Percentiles rank a stretch among this genome's conserved stretches.
phyloP scores from a whole-genome alignment of 2,113 vertebrate genomes.

The Pachyramphus minor region DNA sequence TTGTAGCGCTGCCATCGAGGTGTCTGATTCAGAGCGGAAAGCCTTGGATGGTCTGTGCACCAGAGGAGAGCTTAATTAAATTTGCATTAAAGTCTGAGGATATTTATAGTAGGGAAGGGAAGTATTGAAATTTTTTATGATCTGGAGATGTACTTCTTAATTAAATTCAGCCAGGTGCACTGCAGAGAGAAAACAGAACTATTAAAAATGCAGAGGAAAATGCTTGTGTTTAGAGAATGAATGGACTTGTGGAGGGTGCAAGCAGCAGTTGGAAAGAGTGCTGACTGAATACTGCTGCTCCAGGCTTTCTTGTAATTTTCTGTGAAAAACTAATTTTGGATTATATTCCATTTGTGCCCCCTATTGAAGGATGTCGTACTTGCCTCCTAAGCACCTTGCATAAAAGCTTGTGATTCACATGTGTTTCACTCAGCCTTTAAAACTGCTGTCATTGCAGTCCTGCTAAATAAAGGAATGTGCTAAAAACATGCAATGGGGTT shows the following conservation, averaged over 20 bases:
- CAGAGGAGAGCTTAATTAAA: conserved; percentile 61
- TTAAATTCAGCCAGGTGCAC: conserved; percentile 53
- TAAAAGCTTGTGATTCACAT: neutral
- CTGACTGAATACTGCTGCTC: neutral
- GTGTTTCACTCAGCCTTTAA: neutral
- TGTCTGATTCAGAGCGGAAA: conserved; percentile 1
- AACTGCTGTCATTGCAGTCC: neutral
- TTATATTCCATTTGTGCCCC: conserved; percentile 45
- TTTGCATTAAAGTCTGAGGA: conserved; percentile 39
- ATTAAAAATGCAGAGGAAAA: conserved; percentile 14
- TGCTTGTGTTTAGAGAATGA: neutral
- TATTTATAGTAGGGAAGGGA: conserved; percentile 49
- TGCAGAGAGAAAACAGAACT: neutral
- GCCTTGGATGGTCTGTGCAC: neutral
- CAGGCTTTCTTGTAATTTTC: neutral
- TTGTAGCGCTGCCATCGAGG: neutral
- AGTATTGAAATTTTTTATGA: conserved; percentile 27
- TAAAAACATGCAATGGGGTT: neutral
- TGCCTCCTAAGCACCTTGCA: neutral
- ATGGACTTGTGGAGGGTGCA: neutral
- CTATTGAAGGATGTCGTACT: neutral
- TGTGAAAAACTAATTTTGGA: neutral
- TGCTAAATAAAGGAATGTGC: neutral
- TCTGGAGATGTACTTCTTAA: conserved; percentile 41
- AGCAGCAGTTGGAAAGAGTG: neutral